Base-by-base conservation (phyloP, 2,113 vertebrate genomes). In the Sebastes schlegelii region DNA sequence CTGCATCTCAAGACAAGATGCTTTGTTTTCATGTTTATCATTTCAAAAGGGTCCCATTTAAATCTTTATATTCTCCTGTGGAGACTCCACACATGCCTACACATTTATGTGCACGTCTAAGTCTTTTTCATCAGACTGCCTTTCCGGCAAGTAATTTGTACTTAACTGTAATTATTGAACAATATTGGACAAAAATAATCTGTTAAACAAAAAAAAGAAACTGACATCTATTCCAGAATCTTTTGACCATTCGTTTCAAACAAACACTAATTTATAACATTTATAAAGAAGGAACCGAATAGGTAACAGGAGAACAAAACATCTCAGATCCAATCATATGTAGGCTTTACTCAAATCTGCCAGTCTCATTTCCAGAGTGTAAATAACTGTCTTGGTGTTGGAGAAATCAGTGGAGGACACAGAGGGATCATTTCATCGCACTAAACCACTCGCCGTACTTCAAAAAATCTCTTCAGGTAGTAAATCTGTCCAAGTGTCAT, bases 401-500 rank as follows among this genome's bases (percentile, higher is more conserved):
- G 60, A 85, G 74, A 74, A 92, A 93, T 94, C 91, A 94, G 94
- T 95, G 92, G 77, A 83, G 89, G 86, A 87, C 80, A 85, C 73
- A 83, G 65, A 84, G 64, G 88, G 79, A 79, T 86, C 78, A 1
- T 23, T 82, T 88, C 4, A 26, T 52, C 21, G 21, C 71, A 89
- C 95, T 97, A 99, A 87, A 99, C 98, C 79, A 99, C 98, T 95
- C 98, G 97, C 84, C 97, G 97, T 86, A 99, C 98, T 97, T 99
- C 98, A 71, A 99, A 99, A 96, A 99, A 99, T 94, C 98, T 98
- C 97, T 99, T 99, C 97, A 99, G 96, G 90, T 99, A 99, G 96
- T 99, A 99, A 97, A 99, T 99, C 94, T 99, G 98, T 97, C 98
- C 98, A 64, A 99, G 95, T 70, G 98, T 99, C 98, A 99, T 99